Conservation (phyloP, 1,140 invertebrate species). For the Drosophila jambulina region DNA sequence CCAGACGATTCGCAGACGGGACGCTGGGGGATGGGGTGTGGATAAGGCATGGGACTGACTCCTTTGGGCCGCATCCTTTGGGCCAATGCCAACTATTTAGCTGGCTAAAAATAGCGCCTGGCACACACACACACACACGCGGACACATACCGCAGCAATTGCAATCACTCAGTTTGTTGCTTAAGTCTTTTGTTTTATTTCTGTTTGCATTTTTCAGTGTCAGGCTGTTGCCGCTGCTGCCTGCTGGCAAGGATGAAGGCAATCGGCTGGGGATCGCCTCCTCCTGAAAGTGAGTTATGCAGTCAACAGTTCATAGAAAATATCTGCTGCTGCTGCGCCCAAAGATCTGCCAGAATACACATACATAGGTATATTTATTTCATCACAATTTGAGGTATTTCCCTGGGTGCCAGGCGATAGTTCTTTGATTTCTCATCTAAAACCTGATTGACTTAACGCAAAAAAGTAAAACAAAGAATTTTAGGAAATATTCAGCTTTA, state of each 20-base stretch:
- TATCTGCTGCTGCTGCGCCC: slow-evolving; percentile 28
- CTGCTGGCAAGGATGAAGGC: slow-evolving; percentile 24
- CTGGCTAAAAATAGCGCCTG: slow-evolving; percentile 74
- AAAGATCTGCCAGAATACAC: slow-evolving; percentile 38
- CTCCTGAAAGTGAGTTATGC: slow-evolving; percentile 76
- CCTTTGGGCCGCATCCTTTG: slow-evolving; percentile 71
- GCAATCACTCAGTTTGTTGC: slow-evolving; percentile 84
- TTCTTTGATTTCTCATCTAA: slow-evolving; percentile 20
- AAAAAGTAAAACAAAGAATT: slow-evolving; percentile 3
- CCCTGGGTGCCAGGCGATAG: slow-evolving; percentile 18
- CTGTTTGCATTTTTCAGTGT: slow-evolving; percentile 84
- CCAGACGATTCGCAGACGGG: slow-evolving; percentile 41
- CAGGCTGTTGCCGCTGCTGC: slow-evolving; percentile 41
- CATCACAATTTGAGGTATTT: slow-evolving; percentile 67
- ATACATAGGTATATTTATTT: slow-evolving; percentile 59
- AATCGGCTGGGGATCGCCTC: slow-evolving; percentile 66
- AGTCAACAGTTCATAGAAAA: slow-evolving; percentile 79
- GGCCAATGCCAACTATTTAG: slow-evolving; percentile 81
- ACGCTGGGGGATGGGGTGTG: slow-evolving; percentile 9
- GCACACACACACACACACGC: slow-evolving; percentile 45
- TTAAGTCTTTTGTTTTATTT: slow-evolving; percentile 84
- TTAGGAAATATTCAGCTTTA: not conserved
- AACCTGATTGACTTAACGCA: not conserved
- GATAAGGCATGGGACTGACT: slow-evolving; percentile 32
- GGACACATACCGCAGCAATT: slow-evolving; percentile 68